Conservation (phyloP, 2,888 invertebrate species). For the Ophioninae sp. region DNA sequence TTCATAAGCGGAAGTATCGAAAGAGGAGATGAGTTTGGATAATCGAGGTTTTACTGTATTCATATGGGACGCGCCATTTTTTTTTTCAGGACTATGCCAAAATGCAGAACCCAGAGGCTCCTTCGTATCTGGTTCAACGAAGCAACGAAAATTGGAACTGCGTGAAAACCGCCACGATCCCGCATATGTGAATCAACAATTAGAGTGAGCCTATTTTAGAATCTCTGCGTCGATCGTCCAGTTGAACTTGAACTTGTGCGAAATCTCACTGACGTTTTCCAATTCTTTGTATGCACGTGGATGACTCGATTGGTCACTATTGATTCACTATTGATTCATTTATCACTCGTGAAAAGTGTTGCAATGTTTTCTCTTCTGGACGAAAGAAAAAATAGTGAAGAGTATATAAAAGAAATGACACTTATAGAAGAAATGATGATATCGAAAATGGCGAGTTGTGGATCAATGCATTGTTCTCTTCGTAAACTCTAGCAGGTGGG, state of each 20-base stretch:
- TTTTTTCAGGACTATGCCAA: constrained; percentile 70
- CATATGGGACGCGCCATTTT: neutral
- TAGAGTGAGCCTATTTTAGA: constrained; percentile 57
- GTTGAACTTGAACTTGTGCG: neutral
- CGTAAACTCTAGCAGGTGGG: constrained; percentile 68
- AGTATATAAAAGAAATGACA: too few species aligned
- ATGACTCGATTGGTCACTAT: too few species aligned
- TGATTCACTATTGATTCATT: too few species aligned
- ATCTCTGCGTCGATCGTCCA: neutral
- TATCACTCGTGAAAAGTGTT: too few species aligned
- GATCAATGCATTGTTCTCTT: constrained; percentile 36
- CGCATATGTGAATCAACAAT: constrained; percentile 63
- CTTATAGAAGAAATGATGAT: too few species aligned
- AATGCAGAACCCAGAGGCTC: constrained; percentile 70
- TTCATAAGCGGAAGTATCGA: too few species aligned
- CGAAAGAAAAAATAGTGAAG: too few species aligned
- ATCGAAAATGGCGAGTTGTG: neutral
- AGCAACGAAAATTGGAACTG: constrained; percentile 57
- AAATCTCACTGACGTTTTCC: neutral
- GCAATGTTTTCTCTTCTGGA: too few species aligned
- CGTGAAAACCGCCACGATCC: constrained; percentile 65
- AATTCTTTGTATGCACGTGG: neutral
- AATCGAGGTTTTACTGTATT: neutral
- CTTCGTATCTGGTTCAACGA: constrained; percentile 43
- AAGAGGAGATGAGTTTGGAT: too few species aligned